These are phyloP conservation scores for Mesoclemmys tuberculata DNA, from an alignment of 2,113 vertebrate genomes.

Conservation along the genomic window DNA sequence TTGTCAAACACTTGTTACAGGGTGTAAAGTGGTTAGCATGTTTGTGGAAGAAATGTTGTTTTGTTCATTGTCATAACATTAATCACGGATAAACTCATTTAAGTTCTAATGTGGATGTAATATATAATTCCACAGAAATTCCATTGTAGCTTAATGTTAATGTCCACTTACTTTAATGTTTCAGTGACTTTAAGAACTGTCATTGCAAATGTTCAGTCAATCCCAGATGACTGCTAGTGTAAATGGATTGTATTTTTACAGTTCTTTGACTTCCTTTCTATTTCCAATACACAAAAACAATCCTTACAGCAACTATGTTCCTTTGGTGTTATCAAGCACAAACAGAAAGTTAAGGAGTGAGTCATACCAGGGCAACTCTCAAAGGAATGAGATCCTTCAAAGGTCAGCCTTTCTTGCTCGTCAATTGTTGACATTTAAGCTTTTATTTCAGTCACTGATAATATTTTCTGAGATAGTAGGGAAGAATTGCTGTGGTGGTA, in stretches of 20 bases:
- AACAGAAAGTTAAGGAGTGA: slow-evolving; percentile 78
- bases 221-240: slow-evolving; percentile 4
- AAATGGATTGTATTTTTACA: slow-evolving; percentile 27
- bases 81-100: slow-evolving; percentile 62
- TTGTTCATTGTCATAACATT: slow-evolving; percentile 55
- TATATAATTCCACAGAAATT: slow-evolving; percentile 23
- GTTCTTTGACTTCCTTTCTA: slow-evolving; percentile 45
- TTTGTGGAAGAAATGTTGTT: slow-evolving; percentile 45
- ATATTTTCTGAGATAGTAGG: slow-evolving; percentile 90
- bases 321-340: slow-evolving; percentile 78
- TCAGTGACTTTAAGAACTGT: slow-evolving; percentile 22
- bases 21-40: slow-evolving; percentile 60
- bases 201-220: not conserved
- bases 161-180: slow-evolving; percentile 46
- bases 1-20: slow-evolving; percentile 59
- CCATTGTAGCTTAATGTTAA: not conserved
- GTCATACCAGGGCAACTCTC: slow-evolving; percentile 69
- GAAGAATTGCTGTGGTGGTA: slow-evolving; percentile 88
- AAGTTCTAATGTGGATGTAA: slow-evolving; percentile 15
- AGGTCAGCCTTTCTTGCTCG: slow-evolving; percentile 92
- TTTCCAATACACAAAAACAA: slow-evolving; percentile 1
- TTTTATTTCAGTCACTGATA: slow-evolving; percentile 92
- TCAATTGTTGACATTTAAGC: slow-evolving; percentile 98
- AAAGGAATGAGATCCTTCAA: slow-evolving; percentile 86
- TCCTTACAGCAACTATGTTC: slow-evolving; percentile 45